Percentiles rank a stretch among this genome's conserved stretches.
Conservation (phyloP, 2,113 vertebrate genomes). For the Microtus richardsoni region DNA sequence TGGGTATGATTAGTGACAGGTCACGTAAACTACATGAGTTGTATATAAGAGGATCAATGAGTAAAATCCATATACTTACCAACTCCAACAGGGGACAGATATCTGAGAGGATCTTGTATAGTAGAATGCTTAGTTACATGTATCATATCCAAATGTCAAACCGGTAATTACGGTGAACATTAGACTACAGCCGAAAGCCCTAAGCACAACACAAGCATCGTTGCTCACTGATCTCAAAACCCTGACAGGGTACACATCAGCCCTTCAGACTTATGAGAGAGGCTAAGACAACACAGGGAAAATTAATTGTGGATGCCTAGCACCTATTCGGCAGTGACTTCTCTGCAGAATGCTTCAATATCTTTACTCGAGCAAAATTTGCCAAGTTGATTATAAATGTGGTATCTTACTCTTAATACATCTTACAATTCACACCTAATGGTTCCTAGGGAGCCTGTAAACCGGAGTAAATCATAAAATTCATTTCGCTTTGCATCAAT, state of each 20-base stretch:
- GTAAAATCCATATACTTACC: background rate
- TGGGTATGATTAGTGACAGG: background rate
- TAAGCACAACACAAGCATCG: accelerated
- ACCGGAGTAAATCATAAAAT: constrained; percentile 91
- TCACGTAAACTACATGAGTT: background rate
- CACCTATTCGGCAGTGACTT: constrained; percentile 86
- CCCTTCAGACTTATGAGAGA: constrained; percentile 36
- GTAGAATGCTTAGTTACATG: background rate
- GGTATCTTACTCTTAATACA: constrained; percentile 87
- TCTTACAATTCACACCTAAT: constrained; percentile 87
- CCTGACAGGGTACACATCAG: constrained; percentile 51
- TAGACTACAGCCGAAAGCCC: constrained; percentile 29
- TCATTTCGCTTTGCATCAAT: constrained; percentile 90
- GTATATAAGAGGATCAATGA: background rate
- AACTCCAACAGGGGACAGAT: background rate
- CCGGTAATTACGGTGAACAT: constrained; percentile 41
- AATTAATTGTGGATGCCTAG: constrained; percentile 85
- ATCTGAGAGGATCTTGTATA: background rate
- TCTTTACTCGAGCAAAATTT: constrained; percentile 83
- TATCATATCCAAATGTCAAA: background rate
- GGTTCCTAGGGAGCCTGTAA: constrained; percentile 88
- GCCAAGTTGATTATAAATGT: constrained; percentile 86
- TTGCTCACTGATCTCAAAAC: background rate
- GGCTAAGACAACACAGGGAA: constrained; percentile 81
- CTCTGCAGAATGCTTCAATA: constrained; percentile 77